Evolutionary conservation across 2,797 vertebrate species (phyloP).

Genomic region (Halcyon badia): DNA sequence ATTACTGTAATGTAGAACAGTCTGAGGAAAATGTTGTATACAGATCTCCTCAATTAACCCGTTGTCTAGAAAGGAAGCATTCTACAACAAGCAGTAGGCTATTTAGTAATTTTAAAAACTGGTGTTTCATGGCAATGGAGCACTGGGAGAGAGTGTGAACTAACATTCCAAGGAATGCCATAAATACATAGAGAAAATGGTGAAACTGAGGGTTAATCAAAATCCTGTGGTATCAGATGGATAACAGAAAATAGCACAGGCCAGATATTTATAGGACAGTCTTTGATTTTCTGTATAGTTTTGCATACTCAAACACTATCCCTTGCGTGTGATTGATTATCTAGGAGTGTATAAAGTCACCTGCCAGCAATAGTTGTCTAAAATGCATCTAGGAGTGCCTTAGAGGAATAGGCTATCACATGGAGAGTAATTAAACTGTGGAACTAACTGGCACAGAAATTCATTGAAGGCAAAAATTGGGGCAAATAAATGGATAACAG

Average conservation of each 20-base stretch:
- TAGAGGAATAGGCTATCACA: neutral
- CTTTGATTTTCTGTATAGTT: neutral
- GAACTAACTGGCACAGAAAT: neutral
- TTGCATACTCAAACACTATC: neutral
- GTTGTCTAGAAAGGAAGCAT: neutral
- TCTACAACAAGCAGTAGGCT: neutral
- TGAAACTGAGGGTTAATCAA: neutral
- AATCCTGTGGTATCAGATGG: neutral
- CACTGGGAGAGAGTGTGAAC: accelerated
- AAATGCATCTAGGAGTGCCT: neutral
- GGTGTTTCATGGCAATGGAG: neutral
- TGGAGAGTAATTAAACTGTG: neutral
- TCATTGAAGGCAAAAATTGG: neutral
- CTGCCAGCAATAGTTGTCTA: neutral
- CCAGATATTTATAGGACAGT: neutral
- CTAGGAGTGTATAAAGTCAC: neutral
- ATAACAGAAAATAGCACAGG: neutral
- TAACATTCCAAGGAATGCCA: neutral
- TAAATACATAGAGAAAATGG: neutral
- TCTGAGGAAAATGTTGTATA: neutral
- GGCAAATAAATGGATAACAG: neutral
- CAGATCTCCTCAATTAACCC: slow-evolving; percentile 6
- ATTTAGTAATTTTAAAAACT: neutral
- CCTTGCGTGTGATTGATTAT: neutral
- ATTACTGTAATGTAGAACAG: slow-evolving; percentile 4